These are phyloP conservation scores for Harpalus rubripes DNA, from an alignment of 2,888 invertebrate genomes.

Conservation along the genomic window DNA sequence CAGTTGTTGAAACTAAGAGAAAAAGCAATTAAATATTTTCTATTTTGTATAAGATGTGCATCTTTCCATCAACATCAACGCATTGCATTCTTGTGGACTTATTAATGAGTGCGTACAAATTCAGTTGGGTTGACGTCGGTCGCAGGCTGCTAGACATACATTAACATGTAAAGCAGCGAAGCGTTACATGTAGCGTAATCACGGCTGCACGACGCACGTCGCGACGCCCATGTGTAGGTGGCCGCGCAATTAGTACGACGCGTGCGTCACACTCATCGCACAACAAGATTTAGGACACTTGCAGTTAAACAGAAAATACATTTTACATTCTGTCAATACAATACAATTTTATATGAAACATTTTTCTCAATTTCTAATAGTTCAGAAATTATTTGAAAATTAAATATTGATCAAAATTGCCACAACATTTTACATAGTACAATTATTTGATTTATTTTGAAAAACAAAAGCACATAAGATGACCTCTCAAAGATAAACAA, in stretches of 20 bases:
- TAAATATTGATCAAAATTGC: no score
- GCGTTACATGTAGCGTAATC: constrained; percentile 15
- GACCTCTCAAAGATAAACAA: no score
- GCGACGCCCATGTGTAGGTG: constrained; percentile 29
- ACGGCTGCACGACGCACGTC: constrained; percentile 9
- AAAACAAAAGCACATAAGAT: no score
- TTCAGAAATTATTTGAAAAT: no score
- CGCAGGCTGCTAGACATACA: constrained; percentile 24
- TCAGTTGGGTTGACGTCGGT: constrained; percentile 25
- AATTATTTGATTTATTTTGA: no score
- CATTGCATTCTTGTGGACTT: not conserved
- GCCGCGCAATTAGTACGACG: constrained; percentile 35
- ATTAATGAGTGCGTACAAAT: constrained; percentile 34
- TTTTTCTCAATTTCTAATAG: no score
- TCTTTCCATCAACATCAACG: not conserved
- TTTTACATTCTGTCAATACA: no score
- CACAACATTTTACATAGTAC: no score
- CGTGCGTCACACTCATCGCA: constrained; percentile 30
- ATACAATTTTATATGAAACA: no score
- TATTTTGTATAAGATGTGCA: not conserved
- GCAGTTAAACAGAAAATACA: no score
- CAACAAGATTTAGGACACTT: not conserved
- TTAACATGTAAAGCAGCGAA: constrained; percentile 26
- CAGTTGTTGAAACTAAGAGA: no score
- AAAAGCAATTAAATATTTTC: not conserved